Percentiles rank a stretch among this genome's conserved stretches.
Evolutionary conservation across 2,888 invertebrate species (phyloP).

Genomic region (Spicauda simplicius): DNA sequence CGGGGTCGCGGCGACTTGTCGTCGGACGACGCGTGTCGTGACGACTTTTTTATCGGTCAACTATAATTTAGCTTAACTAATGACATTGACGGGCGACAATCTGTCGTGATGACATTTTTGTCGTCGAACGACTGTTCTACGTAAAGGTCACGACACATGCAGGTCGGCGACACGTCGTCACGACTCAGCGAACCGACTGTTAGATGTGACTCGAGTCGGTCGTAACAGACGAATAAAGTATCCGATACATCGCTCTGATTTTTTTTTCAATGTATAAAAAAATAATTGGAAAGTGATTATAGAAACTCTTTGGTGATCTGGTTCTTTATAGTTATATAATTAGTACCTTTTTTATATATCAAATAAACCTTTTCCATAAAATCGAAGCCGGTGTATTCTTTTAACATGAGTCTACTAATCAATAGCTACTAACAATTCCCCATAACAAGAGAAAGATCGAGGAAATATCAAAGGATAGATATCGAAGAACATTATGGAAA

Average conservation of each 20-base stretch:
- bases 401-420: conserved; percentile 84
- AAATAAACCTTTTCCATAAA: conserved; percentile 84
- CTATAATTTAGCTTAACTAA: too few species aligned
- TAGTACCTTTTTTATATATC: conserved; percentile 74
- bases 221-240: conserved; percentile 11
- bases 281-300: conserved; percentile 36
- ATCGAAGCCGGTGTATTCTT: conserved; percentile 83
- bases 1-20: background rate
- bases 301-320: conserved; percentile 76
- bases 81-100: background rate
- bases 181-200: background rate
- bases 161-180: background rate
- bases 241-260: conserved; percentile 36
- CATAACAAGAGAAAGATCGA: conserved; percentile 47
- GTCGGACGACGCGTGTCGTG: background rate
- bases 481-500: conserved; percentile 47
- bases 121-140: background rate
- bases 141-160: background rate
- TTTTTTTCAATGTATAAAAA: conserved; percentile 33
- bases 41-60: background rate
- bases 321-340: conserved; percentile 71
- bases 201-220: conserved; percentile 26
- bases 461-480: conserved; percentile 39
- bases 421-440: conserved; percentile 71
- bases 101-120: background rate